Evolutionary conservation across 2,113 vertebrate species (phyloP), one percentile per base, ranked within the genome.

Genomic region (Zeus faber): DNA sequence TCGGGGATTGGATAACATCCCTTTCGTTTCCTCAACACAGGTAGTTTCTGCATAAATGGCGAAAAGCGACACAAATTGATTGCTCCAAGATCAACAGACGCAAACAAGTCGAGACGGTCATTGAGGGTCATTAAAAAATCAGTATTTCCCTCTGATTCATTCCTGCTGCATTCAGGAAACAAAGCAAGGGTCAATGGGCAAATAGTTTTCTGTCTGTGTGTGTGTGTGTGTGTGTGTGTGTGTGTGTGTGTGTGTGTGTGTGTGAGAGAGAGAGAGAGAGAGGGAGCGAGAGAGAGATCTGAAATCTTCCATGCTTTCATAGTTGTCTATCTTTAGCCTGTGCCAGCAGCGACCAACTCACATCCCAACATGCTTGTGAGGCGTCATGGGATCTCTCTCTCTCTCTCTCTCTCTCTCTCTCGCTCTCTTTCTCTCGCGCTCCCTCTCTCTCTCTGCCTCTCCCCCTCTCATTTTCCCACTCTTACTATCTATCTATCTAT

Each of bases 251-350:
- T 47, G 23, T 47, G 45, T 49, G 48, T 49, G 16, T 20, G 48
- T 33, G 27, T 20, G 10, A 8, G 14, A 7, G 8, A 41, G 35
- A 29, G 31, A 35, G 60, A 49, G 58, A 5, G 40, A 2, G 40
- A 17, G 40, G 3, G 17, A 4, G 33, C n/a, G 33, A 1, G 33
- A 2, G 33, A 6, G 16, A 5, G 8, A 16, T 7, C n/a, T 18
- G 18, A 6, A 17, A 8, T 20, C 20, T 18, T 11, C 4, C 27
- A 11, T 10, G 49, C 18, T 64, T 48, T 23, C 26, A 31, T 25
- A 31, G 55, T 20, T 31, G 7, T 74, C 77, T 83, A 81, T 81
- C 46, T 85, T 81, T 85, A 86, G 68, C 63, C 71, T 68, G 60
- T 74, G 76, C 76, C 76, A 67, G 51, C 67, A 75, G 72, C 72